These are phyloP conservation scores for Piscicola geometra DNA, from an alignment of 2,888 invertebrate species.

Conservation along the genomic window DNA sequence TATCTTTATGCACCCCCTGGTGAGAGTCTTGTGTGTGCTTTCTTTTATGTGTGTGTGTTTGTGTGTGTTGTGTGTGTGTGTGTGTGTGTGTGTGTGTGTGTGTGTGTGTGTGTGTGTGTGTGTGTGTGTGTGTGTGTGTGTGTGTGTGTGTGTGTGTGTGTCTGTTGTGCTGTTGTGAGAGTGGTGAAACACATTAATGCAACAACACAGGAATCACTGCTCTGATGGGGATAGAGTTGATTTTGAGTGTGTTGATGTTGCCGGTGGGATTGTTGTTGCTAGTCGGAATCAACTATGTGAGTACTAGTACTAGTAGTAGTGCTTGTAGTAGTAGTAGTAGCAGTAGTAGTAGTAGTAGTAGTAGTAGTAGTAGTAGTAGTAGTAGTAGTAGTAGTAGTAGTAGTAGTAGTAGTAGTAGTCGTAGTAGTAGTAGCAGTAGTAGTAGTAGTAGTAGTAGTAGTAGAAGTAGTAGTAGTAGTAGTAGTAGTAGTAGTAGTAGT, in stretches of 20 bases:
- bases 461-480: conserved; percentile 11
- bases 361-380: conserved; percentile 8
- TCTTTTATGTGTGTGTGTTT: not conserved
- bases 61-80: too few species aligned
- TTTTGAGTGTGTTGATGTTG: conserved; percentile 37
- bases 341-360: too few species aligned
- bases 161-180: not conserved
- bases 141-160: not conserved
- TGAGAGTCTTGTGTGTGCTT: not conserved
- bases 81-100: too few species aligned
- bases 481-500: conserved; percentile 15
- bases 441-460: conserved; percentile 11
- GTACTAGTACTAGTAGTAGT: conserved; percentile 5
- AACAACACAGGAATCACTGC: conserved; percentile 40
- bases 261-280: conserved; percentile 36
- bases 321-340: not conserved
- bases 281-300: conserved; percentile 42
- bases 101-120: too few species aligned
- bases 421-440: conserved; percentile 16
- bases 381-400: conserved; percentile 9
- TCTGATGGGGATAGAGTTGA: conserved; percentile 41
- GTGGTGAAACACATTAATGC: too few species aligned
- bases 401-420: too few species aligned
- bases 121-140: too few species aligned
- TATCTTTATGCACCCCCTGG: conserved; percentile 41